Evolutionary conservation across 1,140 invertebrate species (phyloP).

Genomic region (Mercenaria mercenaria): DNA sequence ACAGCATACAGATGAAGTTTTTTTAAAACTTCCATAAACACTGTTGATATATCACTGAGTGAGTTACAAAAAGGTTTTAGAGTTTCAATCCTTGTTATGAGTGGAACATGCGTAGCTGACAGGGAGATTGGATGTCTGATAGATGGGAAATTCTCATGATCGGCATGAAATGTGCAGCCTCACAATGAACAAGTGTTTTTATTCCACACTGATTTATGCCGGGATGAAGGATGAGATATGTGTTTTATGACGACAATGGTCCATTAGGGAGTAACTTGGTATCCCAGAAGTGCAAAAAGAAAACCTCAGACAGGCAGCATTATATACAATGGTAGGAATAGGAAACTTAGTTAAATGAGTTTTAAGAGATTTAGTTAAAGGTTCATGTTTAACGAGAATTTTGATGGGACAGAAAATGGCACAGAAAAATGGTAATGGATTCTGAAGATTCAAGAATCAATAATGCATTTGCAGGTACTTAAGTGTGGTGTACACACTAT

Average conservation of each 20-base stretch:
- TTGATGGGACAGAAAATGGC: too few species aligned
- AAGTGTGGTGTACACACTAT: too few species aligned
- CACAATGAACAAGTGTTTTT: constrained; percentile 25
- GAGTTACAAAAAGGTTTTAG: neutral
- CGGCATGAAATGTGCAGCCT: neutral
- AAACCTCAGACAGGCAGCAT: neutral
- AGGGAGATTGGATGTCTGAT: neutral
- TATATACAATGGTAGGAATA: too few species aligned
- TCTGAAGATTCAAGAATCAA: too few species aligned
- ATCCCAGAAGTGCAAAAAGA: neutral
- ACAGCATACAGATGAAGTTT: too few species aligned
- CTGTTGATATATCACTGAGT: too few species aligned
- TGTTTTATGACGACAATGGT: neutral
- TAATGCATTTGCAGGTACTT: too few species aligned
- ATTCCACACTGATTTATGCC: neutral
- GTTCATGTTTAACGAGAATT: too few species aligned
- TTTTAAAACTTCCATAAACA: too few species aligned
- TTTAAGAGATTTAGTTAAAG: too few species aligned
- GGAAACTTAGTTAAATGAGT: too few species aligned
- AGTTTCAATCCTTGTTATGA: neutral
- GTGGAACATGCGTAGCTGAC: neutral
- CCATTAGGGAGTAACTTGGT: neutral
- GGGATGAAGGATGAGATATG: neutral
- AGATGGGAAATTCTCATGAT: neutral
- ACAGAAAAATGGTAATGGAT: too few species aligned